Base-by-base conservation (phyloP, 2,888 invertebrate species). In the Athripsodes cinereus region DNA sequence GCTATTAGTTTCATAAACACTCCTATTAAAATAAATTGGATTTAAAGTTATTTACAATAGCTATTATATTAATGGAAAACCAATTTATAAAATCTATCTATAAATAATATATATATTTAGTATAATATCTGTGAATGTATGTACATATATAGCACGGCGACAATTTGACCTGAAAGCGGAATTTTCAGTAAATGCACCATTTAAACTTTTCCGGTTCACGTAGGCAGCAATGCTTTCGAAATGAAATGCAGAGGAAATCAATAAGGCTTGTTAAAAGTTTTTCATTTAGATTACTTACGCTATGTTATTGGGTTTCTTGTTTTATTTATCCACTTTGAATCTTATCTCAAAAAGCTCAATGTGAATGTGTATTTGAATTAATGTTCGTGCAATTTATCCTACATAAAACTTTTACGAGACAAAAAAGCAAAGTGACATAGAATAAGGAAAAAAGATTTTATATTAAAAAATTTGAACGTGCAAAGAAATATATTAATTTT, bases 201-300 rank as follows among this genome's bases (percentile, higher is more conserved):
- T 40, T 40, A 40, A 40, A 40, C 40, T 40, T 40, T 40, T 40
- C 40, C 40, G 13, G 40, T n/a, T 40, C 40, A 40, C 40, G 40
- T 40, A 40, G 40, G 40, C 40, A 13, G 40, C 40, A 40, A n/a
- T 16, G 40, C 40, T 40, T 40, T 40, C 40, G n/a, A 40, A 40
- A 16, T 40, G 40, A 40, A 40, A 40, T 40, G 40, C 40, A 40
- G 40, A 40, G 40, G 16, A 40, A 40, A 40, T 16, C 40, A 40
- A 40, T 40, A 40, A 40, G 40, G 40, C 40, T 40, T 40, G 40
- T 40, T 40, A 40, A 40, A 40, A 40, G 40, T 40, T 40, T 40
- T 40, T 40, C 40, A 40, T 40, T 40, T 40, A 40, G 40, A 40
- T 40, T 40, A 13, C 40, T 40, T 16, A 40, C 40, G 40, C 8